phyloP scores from a whole-genome alignment of 1,140 invertebrate species.

The Eumaeus atala region DNA sequence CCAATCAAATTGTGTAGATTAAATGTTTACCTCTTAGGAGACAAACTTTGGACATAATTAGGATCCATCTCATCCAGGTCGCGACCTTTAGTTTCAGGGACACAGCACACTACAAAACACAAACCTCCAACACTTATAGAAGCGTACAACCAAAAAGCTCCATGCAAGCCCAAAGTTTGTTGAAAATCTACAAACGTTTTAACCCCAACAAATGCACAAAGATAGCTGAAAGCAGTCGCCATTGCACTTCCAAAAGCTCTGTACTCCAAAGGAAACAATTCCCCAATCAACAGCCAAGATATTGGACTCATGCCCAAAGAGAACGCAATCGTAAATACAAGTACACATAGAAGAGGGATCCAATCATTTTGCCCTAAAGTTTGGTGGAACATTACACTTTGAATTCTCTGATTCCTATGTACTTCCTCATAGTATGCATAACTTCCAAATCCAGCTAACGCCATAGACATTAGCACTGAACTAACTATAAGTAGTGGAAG shows the following conservation, averaged over 20 bases:
- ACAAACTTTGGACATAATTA: conserved; percentile 76
- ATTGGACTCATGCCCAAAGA: conserved; percentile 93
- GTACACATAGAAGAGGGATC: conserved; percentile 87
- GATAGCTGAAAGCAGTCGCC: conserved; percentile 90
- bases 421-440: conserved; percentile 85
- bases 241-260: conserved; percentile 89
- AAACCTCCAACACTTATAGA: conserved; percentile 88
- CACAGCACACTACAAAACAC: conserved; percentile 89
- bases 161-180: conserved; percentile 84
- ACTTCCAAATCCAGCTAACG: conserved; percentile 86
- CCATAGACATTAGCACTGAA: conserved; percentile 88
- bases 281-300: conserved; percentile 91
- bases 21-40: conserved; percentile 59
- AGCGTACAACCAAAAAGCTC: conserved; percentile 93
- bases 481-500: conserved; percentile 86
- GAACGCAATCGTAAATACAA: conserved; percentile 89
- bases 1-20: conserved; percentile 31
- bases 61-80: conserved; percentile 92
- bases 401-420: conserved; percentile 71
- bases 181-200: conserved; percentile 92
- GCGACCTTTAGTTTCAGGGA: conserved; percentile 93
- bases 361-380: conserved; percentile 80
- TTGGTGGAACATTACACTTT: conserved; percentile 68
- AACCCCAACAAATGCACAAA: conserved; percentile 92
- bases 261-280: conserved; percentile 92